Base-by-base conservation (phyloP, 2,888 invertebrate species). In the Oscheius onirici region DNA sequence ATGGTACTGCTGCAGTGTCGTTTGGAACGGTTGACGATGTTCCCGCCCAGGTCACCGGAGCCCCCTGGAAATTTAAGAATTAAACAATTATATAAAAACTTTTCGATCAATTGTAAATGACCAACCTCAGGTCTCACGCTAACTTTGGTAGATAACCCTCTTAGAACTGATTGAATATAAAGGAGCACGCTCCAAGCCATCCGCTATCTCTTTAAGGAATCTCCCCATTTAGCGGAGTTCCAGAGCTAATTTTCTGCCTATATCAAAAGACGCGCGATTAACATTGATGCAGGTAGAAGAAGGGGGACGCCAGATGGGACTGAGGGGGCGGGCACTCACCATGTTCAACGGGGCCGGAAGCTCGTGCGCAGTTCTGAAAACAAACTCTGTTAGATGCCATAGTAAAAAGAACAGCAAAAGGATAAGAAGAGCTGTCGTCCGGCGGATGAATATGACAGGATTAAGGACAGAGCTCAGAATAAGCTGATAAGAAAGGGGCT, bases 161-260 rank as follows among this genome's bases (percentile, higher is more conserved):
- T 49, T 49, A 63, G 28, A 10, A 63, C 49, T 40, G 75, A 74
- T 74, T 78, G 77, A 34, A 78, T 74, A 46, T 74, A 78, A 57
- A 78, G 72, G 40, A 78, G 67, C 51, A 75, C 74, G 55, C 75
- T 75, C 77, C 77, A 78, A 54, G 77, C 75, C 77, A 78, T 78
- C 54, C 26, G 52, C 52, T 40, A 34, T 49, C 28, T 26, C 41
- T 41, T 58, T 41, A 58, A 49, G 26, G 49, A 49, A 24, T 63
- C 24, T 49, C 63, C 63, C 63, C 63, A 63, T 63, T 63, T 49
- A 63, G 26, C 24, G 49, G 17, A 15, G 26, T 40, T 13, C 17
- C 40, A 13, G 10, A 22, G 41, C 17, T 41, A n/a, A n/a, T n/a
- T 26, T 55, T 41, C 28, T 55, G 28, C 10, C 24, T 26, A 55